Base-by-base conservation (phyloP, 2,113 vertebrate species). In the Antigone vipio region DNA sequence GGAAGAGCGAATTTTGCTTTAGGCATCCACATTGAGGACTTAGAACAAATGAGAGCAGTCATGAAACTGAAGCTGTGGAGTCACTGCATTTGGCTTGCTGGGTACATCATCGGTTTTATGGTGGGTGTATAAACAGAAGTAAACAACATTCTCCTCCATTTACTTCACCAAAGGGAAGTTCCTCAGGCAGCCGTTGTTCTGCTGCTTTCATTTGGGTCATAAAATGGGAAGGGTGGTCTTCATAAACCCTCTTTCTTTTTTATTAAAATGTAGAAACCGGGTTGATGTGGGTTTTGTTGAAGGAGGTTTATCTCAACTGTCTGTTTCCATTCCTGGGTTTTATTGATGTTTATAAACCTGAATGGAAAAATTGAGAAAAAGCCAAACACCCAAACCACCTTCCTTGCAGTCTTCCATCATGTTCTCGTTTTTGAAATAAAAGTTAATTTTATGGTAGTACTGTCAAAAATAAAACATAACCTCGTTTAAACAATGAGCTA, bases 131-230 rank as follows among this genome's bases (percentile, higher is more conserved):
- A 91, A 95, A 91, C 64, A 75, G 55, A 81, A 94, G 69, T 81
- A 89, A 97, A 94, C 73, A 95, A 67, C 77, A 72, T 94, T 95
- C 87, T 92, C 91, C 69, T 89, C 67, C 64, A 26, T 94, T 96
- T 60, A 68, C 56, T 94, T 95, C 77, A 87, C 77, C 35, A 44
- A 84, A 63, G 52, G 44, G 60, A 56, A 53, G 80, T 75, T 96
- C 76, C 35, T 89, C 38, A 22, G 80, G 74, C 84, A 68, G 76
- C 40, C 2, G 14, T 80, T 87, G 56, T 92, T 95, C 47, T 89
- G 20, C 67, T 71, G 55, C 64, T 71, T 92, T 92, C 7, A 0
- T 94, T 83, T 83, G 74, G n/a, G 45, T 74, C 30, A 30, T 83
- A 24, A 71, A 71, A 52, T 2, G 18, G 55, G 24, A 86, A 91